Evolutionary conservation across 1,140 invertebrate genomes (phyloP).

Genomic region (Zelostemma sp.): DNA sequence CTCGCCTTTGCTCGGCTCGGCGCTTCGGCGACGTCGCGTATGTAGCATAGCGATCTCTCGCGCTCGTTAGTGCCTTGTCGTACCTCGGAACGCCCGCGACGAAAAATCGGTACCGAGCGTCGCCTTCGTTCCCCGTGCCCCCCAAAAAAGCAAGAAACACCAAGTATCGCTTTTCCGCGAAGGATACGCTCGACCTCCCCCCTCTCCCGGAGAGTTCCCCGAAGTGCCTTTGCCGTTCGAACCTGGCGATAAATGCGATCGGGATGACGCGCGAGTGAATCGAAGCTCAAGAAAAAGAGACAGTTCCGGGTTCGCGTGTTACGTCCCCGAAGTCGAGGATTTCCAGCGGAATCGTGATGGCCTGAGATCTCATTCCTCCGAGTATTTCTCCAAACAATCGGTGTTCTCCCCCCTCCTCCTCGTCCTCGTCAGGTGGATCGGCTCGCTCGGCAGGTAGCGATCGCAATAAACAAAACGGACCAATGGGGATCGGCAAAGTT

Average conservation of each 20-base stretch:
- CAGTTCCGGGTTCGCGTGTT: constrained; percentile 33
- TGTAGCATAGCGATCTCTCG: constrained; percentile 19
- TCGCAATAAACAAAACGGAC: constrained; percentile 9
- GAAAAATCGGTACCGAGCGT: too few species aligned
- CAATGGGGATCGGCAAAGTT: constrained; percentile 11
- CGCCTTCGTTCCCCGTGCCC: neutral
- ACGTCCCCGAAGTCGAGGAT: constrained; percentile 7
- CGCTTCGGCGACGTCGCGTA: constrained; percentile 34
- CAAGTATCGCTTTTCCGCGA: neutral
- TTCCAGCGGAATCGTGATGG: too few species aligned
- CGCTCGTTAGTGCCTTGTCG: neutral
- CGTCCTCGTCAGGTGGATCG: neutral
- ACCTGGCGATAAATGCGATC: too few species aligned
- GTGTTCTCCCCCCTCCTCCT: neutral
- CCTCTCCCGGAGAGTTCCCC: constrained; percentile 27
- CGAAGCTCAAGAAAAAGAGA: constrained; percentile 2
- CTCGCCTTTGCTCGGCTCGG: constrained; percentile 42
- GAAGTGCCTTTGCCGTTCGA: constrained; percentile 24
- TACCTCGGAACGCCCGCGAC: neutral
- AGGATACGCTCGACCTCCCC: constrained; percentile 11
- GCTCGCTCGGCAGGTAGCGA: neutral
- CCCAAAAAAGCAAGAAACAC: neutral
- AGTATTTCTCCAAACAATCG: too few species aligned
- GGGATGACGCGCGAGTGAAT: neutral
- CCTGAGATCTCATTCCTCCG: too few species aligned